phyloP scores from a whole-genome alignment of 2,888 invertebrate genomes.

The Eucera pruinosa region DNA sequence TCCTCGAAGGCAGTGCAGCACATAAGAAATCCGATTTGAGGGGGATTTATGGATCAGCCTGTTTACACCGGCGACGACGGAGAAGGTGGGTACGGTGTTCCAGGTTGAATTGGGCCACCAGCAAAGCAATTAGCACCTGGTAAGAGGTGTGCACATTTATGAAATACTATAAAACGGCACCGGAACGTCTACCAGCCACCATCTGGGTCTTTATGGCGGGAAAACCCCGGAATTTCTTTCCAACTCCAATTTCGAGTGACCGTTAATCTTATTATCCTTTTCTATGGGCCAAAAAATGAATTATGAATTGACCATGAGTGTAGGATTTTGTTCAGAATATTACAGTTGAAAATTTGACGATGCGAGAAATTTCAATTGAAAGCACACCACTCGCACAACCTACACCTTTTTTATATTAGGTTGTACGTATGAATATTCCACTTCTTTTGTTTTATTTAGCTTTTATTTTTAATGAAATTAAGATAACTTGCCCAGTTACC shows the following conservation, averaged over 20 bases:
- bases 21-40: conserved; percentile 20
- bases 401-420: too few species aligned
- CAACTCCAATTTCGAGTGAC: neutral
- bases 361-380: too few species aligned
- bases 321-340: too few species aligned
- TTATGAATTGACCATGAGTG: neutral
- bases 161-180: conserved; percentile 25
- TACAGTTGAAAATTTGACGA: too few species aligned
- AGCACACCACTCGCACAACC: too few species aligned
- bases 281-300: neutral
- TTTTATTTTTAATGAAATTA: too few species aligned
- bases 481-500: too few species aligned
- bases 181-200: neutral
- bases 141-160: neutral
- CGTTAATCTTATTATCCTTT: conserved; percentile 13
- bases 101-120: conserved; percentile 71
- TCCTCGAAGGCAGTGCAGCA: neutral
- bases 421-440: too few species aligned
- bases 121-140: conserved; percentile 72
- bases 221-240: conserved; percentile 29
- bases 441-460: too few species aligned
- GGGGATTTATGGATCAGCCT: conserved; percentile 34
- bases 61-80: neutral
- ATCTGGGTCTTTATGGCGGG: conserved; percentile 41
- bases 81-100: neutral